phyloP scores from a whole-genome alignment of 2,888 invertebrate species.

The Callinectes sapidus region DNA sequence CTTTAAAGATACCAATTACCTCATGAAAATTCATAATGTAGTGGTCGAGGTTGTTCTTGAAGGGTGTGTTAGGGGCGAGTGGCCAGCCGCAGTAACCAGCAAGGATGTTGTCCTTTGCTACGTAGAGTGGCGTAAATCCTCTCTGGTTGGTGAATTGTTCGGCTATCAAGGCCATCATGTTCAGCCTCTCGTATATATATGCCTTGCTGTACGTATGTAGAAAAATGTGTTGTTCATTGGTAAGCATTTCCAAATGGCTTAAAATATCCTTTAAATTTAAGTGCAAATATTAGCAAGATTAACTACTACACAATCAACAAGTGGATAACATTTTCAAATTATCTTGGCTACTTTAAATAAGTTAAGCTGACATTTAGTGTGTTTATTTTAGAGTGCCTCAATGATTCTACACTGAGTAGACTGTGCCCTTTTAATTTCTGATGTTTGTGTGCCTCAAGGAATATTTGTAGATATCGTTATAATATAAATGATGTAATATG shows the following conservation, averaged over 20 bases:
- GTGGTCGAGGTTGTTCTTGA: conserved; percentile 41
- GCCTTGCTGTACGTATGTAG: conserved; percentile 44
- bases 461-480: too few relatives aligned
- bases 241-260: not conserved
- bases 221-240: not conserved
- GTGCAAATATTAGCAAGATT: too few relatives aligned
- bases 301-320: too few relatives aligned
- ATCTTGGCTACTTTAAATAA: too few relatives aligned
- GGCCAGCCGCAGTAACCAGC: conserved; percentile 61
- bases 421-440: too few relatives aligned
- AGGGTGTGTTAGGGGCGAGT: conserved; percentile 42
- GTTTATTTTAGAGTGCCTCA: too few relatives aligned
- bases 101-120: conserved; percentile 50
- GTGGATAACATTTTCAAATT: too few relatives aligned
- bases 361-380: too few relatives aligned
- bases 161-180: conserved; percentile 39
- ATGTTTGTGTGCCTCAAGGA: too few relatives aligned
- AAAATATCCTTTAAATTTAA: not conserved
- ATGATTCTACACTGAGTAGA: too few relatives aligned
- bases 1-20: not conserved
- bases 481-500: too few relatives aligned
- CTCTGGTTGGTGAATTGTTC: conserved; percentile 51
- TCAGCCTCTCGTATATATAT: conserved; percentile 52
- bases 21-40: conserved; percentile 52
- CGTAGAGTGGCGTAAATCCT: conserved; percentile 51